phyloP scores from a whole-genome alignment of 2,888 invertebrate genomes.

The Zeuzera pyrina region DNA sequence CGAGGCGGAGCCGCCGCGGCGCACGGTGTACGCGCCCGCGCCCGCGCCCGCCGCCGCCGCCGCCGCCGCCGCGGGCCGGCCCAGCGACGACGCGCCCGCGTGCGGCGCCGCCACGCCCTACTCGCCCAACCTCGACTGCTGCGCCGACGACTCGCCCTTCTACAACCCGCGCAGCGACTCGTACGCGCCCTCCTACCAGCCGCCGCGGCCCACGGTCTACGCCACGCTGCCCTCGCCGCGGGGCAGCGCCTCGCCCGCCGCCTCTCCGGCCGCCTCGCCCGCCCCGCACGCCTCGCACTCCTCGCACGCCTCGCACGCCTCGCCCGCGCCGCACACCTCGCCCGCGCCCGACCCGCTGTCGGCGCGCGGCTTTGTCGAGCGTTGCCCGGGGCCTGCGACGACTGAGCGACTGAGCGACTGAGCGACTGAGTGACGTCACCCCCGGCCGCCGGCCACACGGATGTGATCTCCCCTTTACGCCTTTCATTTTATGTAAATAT shows the following conservation, averaged over 20 bases:
- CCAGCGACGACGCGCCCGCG: slow-evolving; percentile 66
- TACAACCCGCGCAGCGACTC: slow-evolving; percentile 68
- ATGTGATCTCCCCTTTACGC: neutral
- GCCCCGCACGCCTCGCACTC: slow-evolving; percentile 40
- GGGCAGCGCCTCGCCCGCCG: slow-evolving; percentile 52
- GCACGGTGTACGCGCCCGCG: slow-evolving; percentile 67
- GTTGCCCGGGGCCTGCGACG: slow-evolving; percentile 6
- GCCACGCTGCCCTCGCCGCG: slow-evolving; percentile 62
- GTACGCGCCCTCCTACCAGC: slow-evolving; percentile 66
- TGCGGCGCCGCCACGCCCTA: slow-evolving; percentile 68
- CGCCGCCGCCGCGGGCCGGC: slow-evolving; percentile 55
- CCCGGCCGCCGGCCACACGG: neutral
- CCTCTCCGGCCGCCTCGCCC: slow-evolving; percentile 53
- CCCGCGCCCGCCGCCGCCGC: no score
- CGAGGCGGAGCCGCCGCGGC: slow-evolving; percentile 70
- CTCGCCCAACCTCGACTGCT: slow-evolving; percentile 59
- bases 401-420: slow-evolving; percentile 37
- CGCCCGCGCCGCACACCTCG: slow-evolving; percentile 10
- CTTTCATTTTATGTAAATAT: slow-evolving; percentile 51
- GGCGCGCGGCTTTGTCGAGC: slow-evolving; percentile 33
- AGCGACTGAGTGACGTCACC: neutral
- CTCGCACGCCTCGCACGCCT: slow-evolving; percentile 38
- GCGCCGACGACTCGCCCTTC: slow-evolving; percentile 64
- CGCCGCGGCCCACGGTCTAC: slow-evolving; percentile 64
- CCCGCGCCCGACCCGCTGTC: slow-evolving; percentile 24